Conservation (phyloP, 2,888 invertebrate genomes). For the Kryphioiulus occultus region DNA sequence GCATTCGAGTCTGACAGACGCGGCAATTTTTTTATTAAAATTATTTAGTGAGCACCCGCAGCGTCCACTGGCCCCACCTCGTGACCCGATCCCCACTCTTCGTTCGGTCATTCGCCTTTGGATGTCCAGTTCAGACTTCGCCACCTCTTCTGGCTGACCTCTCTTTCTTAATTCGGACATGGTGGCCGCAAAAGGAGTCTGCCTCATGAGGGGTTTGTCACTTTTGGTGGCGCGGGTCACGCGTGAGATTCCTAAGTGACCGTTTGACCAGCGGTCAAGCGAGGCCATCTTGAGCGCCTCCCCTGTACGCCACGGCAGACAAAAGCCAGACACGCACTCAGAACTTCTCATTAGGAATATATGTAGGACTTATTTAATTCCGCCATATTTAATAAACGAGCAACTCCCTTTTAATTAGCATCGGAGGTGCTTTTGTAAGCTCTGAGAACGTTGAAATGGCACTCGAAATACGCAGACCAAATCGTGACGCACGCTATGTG, state of each 20-base stretch:
- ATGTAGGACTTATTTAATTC: neutral
- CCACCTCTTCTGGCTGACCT: neutral
- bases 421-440: neutral
- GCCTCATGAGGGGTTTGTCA: neutral
- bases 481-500: conserved; percentile 14
- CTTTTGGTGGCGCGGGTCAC: conserved; percentile 26
- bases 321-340: neutral
- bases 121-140: neutral
- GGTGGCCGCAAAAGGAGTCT: neutral
- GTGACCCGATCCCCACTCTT: neutral
- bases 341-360: neutral
- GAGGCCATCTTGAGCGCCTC: neutral
- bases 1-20: neutral
- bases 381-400: neutral
- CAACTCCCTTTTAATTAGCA: conserved; percentile 6
- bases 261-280: conserved; percentile 21
- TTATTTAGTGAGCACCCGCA: neutral
- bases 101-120: neutral
- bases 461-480: neutral
- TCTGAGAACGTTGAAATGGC: neutral
- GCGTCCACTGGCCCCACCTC: neutral
- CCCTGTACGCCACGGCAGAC: neutral
- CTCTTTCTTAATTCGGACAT: neutral
- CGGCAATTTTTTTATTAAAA: neutral
- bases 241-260: neutral